Conservation (phyloP, 2,113 vertebrate genomes). For the Hiodon tergisus region DNA sequence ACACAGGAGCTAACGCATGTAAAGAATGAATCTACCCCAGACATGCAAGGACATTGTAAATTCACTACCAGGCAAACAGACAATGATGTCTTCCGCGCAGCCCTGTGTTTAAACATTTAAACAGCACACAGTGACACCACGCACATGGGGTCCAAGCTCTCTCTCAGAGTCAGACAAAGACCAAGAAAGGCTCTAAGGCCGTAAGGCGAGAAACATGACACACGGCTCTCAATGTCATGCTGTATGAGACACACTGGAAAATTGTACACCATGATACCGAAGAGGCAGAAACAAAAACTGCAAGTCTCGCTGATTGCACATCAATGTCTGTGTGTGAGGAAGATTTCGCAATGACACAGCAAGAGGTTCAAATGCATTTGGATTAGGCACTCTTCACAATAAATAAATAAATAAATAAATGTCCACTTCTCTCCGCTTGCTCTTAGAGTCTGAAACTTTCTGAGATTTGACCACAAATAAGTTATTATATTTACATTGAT, state of each 20-base stretch:
- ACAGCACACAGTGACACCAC: neutral
- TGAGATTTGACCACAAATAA: no score
- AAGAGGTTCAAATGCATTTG: no score
- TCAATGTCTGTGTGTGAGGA: no score
- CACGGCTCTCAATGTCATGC: neutral
- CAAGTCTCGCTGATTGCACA: no score
- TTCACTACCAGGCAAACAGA: neutral
- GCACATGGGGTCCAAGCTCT: neutral
- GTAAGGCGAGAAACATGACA: neutral
- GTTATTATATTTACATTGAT: no score
- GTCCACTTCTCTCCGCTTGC: no score
- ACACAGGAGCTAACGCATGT: neutral
- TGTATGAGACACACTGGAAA: neutral
- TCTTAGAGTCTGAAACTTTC: no score
- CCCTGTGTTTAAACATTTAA: neutral
- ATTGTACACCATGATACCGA: no score
- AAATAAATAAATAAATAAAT: no score
- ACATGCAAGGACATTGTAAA: neutral
- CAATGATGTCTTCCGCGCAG: neutral
- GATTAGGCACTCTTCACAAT: no score
- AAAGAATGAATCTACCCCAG: neutral
- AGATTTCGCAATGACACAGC: no score
- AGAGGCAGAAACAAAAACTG: no score
- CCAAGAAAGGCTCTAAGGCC: neutral
- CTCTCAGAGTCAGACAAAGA: conserved; percentile 1